Conservation (phyloP, 2,888 invertebrate genomes). For the Caenorhabditis sp. region DNA sequence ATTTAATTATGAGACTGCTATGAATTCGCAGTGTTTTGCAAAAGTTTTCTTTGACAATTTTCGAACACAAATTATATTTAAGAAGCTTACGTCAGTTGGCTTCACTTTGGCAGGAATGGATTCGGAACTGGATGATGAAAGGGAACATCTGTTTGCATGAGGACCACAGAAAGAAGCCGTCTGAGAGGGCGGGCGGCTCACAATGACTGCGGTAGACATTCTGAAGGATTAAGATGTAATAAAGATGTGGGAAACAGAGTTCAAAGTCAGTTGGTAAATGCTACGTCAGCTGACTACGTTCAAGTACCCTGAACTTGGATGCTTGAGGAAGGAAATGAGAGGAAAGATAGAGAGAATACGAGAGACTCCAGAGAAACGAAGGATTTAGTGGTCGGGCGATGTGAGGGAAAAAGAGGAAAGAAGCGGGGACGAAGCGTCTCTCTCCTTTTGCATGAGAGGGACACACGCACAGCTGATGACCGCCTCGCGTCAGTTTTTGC, state of each 20-base stretch:
- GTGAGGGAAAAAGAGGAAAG: slow-evolving; percentile 13
- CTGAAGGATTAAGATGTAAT: slow-evolving; percentile 7
- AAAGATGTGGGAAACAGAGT: slow-evolving; percentile 5
- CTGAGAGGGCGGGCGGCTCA: slow-evolving; percentile 56
- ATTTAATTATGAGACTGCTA: not conserved
- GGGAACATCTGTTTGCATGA: slow-evolving; percentile 36
- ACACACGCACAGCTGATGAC: slow-evolving; percentile 23
- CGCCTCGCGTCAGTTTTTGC: slow-evolving; percentile 28
- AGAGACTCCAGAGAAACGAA: not conserved
- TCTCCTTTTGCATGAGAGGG: slow-evolving; percentile 8
- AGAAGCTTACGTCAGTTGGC: slow-evolving; percentile 28
- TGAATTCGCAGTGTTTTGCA: too few relatives aligned
- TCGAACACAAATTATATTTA: too few relatives aligned
- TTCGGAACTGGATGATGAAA: slow-evolving; percentile 38
- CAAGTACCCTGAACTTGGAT: slow-evolving; percentile 16
- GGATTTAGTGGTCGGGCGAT: slow-evolving; percentile 24
- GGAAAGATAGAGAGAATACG: not conserved
- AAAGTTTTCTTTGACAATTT: too few relatives aligned
- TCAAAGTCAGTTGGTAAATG: not conserved
- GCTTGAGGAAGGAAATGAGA: slow-evolving; percentile 2
- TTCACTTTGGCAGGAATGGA: slow-evolving; percentile 28
- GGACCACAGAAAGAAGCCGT: slow-evolving; percentile 34
- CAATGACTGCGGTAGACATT: slow-evolving; percentile 58
- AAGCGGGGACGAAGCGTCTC: slow-evolving; percentile 8
- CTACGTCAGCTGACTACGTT: slow-evolving; percentile 19